Evolutionary conservation across 2,888 invertebrate species (phyloP), one percentile per base, ranked within the genome.

Genomic region (Cantharis flavilabris): DNA sequence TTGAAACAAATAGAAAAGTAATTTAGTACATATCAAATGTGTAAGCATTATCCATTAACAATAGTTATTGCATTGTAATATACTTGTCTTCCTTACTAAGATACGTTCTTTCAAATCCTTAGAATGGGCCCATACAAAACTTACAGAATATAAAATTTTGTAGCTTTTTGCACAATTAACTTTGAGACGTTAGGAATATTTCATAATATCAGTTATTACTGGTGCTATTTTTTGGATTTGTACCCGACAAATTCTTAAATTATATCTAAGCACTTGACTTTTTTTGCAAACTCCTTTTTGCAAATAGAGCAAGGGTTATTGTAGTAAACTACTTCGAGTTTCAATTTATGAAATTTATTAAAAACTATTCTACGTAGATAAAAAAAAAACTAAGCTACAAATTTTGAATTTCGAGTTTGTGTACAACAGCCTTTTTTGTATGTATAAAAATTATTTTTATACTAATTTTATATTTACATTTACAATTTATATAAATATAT

Each of bases 21-120:
- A 69, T 33, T 16, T 76, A 76, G 76, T 65, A 76, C 76, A 76
- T 76, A 76, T 76, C 76, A 76, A 70, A 73, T 76, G 73, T 75
- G 71, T 75, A 71, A 67, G 62, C 20, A 64, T 64, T 64, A 64
- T 30, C 49, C 13, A 64, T 64, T 64, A 67, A n/a, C 26, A 10
- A 67, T 67, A 67, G 65, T 20, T 67, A 67, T 7, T 67, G 13
- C 20, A 76, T 63, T 62, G 23, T 70, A 63, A 71, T 67, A 71
- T 77, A 74, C 71, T 73, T 71, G 74, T 74, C 71, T 77, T 67
- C 74, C 74, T n/a, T 67, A 77, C 72, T 71, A 74, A 74, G 77
- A 77, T 74, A 71, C 74, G 74, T 74, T 77, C 74, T 74, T 74
- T 74, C 72, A 77, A 77, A 33, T n/a, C 23, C 33, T 72, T 74